Percentiles rank a stretch among this genome's conserved stretches.
Conservation (phyloP, 2,888 invertebrate genomes). For the Syrista parreyssii region DNA sequence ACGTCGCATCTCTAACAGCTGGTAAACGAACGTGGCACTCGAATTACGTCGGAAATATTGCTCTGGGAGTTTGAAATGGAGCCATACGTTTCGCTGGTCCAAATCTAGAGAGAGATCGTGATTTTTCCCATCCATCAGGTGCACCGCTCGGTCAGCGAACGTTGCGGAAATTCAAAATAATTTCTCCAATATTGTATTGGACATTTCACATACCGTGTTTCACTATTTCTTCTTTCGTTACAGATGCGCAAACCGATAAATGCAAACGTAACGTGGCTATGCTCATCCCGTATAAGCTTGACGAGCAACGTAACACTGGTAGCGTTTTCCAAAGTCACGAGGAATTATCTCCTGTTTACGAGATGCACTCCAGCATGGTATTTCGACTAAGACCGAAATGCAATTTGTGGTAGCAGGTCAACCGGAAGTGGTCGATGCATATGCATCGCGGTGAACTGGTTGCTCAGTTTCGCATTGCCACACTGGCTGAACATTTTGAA, state of each 20-base stretch:
- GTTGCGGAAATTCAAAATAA: not conserved
- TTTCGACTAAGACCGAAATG: not conserved
- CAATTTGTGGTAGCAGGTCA: not conserved
- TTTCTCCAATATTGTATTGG: not conserved
- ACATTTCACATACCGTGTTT: not conserved
- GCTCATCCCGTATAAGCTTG: not conserved
- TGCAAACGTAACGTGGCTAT: not conserved
- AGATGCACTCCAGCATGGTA: not conserved
- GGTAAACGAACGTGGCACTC: not conserved
- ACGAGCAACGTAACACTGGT: not conserved
- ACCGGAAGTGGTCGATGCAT: slow-evolving; percentile 46
- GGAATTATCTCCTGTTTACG: not conserved
- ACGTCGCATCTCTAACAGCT: not conserved
- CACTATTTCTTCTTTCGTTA: not conserved
- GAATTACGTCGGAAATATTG: not conserved
- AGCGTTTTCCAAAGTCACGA: not conserved
- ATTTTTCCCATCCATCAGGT: not conserved
- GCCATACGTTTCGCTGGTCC: not conserved
- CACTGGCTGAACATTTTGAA: not conserved
- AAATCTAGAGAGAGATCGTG: not conserved
- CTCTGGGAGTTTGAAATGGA: not conserved
- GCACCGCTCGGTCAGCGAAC: not conserved
- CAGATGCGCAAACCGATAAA: not conserved
- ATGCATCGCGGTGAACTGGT: slow-evolving; percentile 48
- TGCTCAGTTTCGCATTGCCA: slow-evolving; percentile 28